These are phyloP conservation scores for Sycophaga agraensis DNA, from an alignment of 1,140 invertebrate species.

Conservation along the genomic window DNA sequence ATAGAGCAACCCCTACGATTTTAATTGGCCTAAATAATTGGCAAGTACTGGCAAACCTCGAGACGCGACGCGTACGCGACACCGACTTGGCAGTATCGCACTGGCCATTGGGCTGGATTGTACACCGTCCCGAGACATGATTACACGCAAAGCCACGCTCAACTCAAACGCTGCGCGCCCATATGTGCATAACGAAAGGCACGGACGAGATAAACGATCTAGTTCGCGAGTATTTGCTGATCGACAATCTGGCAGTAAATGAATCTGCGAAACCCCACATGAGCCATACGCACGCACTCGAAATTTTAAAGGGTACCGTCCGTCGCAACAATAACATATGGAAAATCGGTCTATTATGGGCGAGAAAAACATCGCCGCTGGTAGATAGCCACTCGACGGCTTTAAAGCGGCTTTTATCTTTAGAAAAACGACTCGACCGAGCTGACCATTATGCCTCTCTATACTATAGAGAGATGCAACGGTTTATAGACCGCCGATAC, in stretches of 20 bases:
- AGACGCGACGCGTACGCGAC: too few species aligned
- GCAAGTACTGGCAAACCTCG: background rate
- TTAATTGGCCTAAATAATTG: background rate
- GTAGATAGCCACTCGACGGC: too few species aligned
- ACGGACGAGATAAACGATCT: too few species aligned
- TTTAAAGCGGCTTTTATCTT: background rate
- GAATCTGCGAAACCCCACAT: too few species aligned
- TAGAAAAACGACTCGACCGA: background rate
- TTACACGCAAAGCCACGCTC: background rate
- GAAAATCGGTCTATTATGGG: background rate
- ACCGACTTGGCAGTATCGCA: background rate
- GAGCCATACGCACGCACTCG: background rate
- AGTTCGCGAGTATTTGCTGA: too few species aligned
- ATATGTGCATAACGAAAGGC: too few species aligned
- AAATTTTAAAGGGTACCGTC: too few species aligned
- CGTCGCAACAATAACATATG: background rate
- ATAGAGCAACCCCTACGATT: background rate
- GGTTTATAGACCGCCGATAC: background rate
- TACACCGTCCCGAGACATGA: background rate
- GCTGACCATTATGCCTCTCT: background rate
- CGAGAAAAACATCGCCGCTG: background rate
- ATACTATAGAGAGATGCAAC: too few species aligned
- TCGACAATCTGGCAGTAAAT: too few species aligned
- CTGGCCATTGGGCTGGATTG: too few species aligned
- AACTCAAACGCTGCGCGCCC: background rate